These are phyloP conservation scores for Temnothorax rugatulus DNA, from an alignment of 2,888 invertebrate species.

Conservation along the genomic window DNA sequence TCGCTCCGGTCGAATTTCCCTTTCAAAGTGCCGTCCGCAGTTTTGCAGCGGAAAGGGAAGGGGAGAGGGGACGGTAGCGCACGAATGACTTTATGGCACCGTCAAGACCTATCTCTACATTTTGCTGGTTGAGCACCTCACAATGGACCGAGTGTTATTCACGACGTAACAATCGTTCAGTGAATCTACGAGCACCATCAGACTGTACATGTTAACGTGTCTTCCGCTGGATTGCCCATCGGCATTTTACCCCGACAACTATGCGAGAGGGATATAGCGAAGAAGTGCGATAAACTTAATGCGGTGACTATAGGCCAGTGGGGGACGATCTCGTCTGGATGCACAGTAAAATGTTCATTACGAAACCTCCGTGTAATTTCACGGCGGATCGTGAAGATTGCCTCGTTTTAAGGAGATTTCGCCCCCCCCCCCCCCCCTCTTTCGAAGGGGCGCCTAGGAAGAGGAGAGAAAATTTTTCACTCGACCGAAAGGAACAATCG, in stretches of 20 bases:
- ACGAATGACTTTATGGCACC: conserved; percentile 51
- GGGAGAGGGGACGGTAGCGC: not conserved
- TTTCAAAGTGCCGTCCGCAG: conserved; percentile 32
- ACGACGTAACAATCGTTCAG: conserved; percentile 58
- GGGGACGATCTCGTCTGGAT: conserved; percentile 58
- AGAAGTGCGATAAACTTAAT: conserved; percentile 62
- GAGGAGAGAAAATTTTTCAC: conserved; percentile 63
- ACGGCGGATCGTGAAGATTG: conserved; percentile 62
- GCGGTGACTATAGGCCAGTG: conserved; percentile 56
- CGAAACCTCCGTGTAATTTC: conserved; percentile 65
- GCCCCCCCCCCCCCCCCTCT: not conserved
- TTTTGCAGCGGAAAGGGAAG: conserved; percentile 27
- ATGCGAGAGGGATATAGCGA: not conserved
- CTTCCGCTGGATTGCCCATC: conserved; percentile 38
- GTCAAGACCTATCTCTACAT: conserved; percentile 60
- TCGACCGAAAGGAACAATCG: conserved; percentile 66
- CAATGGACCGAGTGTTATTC: conserved; percentile 43
- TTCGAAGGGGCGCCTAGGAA: not conserved
- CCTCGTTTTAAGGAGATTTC: conserved; percentile 56
- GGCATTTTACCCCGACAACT: conserved; percentile 32
- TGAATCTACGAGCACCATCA: conserved; percentile 47
- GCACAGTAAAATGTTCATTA: conserved; percentile 53
- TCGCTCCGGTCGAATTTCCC: conserved; percentile 43
- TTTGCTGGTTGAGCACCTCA: conserved; percentile 62
- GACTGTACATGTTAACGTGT: conserved; percentile 20